These are phyloP conservation scores for Drosophila austrosaltans DNA, from an alignment of 2,888 invertebrate species.

Conservation along the genomic window DNA sequence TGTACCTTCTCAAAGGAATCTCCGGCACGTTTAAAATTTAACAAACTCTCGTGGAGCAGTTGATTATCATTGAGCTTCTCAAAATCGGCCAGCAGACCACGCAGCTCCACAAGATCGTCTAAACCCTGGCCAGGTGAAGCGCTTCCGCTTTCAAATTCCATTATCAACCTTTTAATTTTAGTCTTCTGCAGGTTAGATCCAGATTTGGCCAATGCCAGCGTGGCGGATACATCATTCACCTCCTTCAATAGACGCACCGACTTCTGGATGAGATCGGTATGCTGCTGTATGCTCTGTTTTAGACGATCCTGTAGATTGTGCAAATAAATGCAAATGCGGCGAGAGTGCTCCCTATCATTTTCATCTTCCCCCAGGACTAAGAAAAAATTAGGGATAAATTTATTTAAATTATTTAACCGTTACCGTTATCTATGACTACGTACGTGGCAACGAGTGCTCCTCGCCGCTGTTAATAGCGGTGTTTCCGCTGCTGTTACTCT, in stretches of 20 bases:
- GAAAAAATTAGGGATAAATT: too few relatives aligned
- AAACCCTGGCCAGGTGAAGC: slow-evolving; percentile 13
- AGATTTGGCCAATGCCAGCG: slow-evolving; percentile 28
- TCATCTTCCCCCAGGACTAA: slow-evolving; percentile 30
- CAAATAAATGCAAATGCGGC: slow-evolving; percentile 66
- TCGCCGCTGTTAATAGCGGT: not conserved
- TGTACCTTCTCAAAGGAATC: slow-evolving; percentile 68
- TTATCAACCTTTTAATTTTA: slow-evolving; percentile 67
- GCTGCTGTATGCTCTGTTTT: slow-evolving; percentile 52
- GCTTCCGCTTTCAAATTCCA: slow-evolving; percentile 63
- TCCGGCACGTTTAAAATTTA: slow-evolving; percentile 65
- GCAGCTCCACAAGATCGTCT: slow-evolving; percentile 49
- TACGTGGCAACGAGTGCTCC: not conserved
- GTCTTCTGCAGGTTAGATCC: slow-evolving; percentile 32
- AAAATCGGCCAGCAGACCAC: slow-evolving; percentile 59
- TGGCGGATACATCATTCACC: slow-evolving; percentile 65
- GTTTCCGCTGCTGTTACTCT: not conserved
- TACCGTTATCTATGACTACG: not conserved
- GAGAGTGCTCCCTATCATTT: slow-evolving; percentile 46
- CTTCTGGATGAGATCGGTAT: slow-evolving; percentile 59
- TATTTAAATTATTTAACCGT: not conserved
- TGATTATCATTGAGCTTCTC: slow-evolving; percentile 66
- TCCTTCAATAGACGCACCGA: slow-evolving; percentile 69
- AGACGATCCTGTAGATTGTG: slow-evolving; percentile 66
- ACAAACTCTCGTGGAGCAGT: slow-evolving; percentile 62